Evolutionary conservation across 1,140 invertebrate species (phyloP).

Genomic region (Psix sp.): DNA sequence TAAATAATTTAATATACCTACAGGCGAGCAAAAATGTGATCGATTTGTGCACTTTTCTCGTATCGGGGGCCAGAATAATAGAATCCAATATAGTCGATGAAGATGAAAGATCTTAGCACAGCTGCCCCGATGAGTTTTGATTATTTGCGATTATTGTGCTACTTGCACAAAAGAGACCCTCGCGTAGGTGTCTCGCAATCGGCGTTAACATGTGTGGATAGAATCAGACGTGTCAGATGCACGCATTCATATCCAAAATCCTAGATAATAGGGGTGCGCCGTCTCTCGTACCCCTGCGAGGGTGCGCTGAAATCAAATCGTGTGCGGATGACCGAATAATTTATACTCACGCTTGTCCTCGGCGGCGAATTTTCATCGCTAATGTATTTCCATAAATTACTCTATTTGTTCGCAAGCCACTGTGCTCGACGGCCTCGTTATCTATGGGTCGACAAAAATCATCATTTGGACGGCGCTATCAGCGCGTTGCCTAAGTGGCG

Average conservation of each 20-base stretch:
- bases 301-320: background rate
- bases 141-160: constrained; percentile 31
- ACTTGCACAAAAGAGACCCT: constrained; percentile 37
- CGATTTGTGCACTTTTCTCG: no score
- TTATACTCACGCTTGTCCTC: constrained; percentile 23
- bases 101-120: constrained; percentile 28
- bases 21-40: no score
- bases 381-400: constrained; percentile 45
- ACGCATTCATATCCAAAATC: constrained; percentile 58
- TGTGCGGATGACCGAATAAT: constrained; percentile 51
- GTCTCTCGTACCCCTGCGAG: background rate
- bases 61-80: no score
- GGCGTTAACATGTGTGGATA: constrained; percentile 48
- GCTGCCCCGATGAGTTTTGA: constrained; percentile 49
- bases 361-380: constrained; percentile 26
- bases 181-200: constrained; percentile 44
- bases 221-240: constrained; percentile 51
- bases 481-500: no score
- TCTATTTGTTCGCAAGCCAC: constrained; percentile 16
- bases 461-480: no score
- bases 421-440: constrained; percentile 7
- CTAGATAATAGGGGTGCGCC: constrained; percentile 54
- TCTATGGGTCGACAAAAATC: constrained; percentile 14
- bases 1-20: no score
- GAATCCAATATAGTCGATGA: no score